Evolutionary conservation across 2,888 invertebrate species (phyloP), one percentile per base, ranked within the genome.

Genomic region (Tipula helvola): DNA sequence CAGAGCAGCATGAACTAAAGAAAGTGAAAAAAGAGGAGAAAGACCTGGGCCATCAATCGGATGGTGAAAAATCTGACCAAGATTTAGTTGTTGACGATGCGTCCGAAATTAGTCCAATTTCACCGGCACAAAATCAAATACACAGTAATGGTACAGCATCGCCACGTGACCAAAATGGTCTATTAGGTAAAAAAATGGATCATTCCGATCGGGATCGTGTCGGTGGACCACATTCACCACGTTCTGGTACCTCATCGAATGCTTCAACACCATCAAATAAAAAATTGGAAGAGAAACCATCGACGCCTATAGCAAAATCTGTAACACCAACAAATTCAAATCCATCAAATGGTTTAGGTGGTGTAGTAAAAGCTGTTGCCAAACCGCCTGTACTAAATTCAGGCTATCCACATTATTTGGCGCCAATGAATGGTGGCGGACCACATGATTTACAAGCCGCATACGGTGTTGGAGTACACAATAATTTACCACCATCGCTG

Each of bases 21-120:
- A 95, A 95, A 90, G 92, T 95, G 89, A 95, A 96, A 92, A 96
- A 96, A 91, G 96, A 96, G 91, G 96, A 96, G 89, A 96, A 96
- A 91, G 95, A 95, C 90, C 93, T 95, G 92, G 95, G 95, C 87
- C 96, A 96, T 92, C 95, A 95, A 90, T 96, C 95, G 90, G 96
- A 96, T 91, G 96, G 95, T 87, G 96, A 96, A 90, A 96, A 96
- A 91, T 96, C 95, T 90, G 97, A 97, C 90, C 96, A 97, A 93
- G 98, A 98, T 90, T 92, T 98, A 89, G 98, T 98, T 88, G 98
- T 98, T 39, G 98, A 98, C 91, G 98, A 97, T 89, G 97, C 97
- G 86, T 97, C 97, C 89, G 97, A 98, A 92, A 88, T 88, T n/a
- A 88, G 88, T 86, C 96, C 96, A 7, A 94, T 95, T 86, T 96